Evolutionary conservation across 2,113 vertebrate genomes (phyloP).

Genomic region (Pelodiscus sinensis): DNA sequence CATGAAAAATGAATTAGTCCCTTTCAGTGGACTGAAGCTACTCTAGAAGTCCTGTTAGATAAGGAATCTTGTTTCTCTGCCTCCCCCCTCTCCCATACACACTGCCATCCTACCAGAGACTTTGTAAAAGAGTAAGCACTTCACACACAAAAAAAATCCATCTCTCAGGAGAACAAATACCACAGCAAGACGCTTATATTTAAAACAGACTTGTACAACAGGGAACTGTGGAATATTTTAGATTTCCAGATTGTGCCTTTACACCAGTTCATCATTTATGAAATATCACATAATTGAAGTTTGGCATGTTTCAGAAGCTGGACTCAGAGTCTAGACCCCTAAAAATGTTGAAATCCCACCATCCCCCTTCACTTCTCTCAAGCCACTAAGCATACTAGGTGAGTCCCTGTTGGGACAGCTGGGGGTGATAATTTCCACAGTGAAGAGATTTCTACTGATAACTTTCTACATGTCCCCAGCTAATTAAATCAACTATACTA

Average conservation of each 20-base stretch:
- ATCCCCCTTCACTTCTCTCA: neutral
- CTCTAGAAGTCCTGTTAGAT: neutral
- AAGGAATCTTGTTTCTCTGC: neutral
- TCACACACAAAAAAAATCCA: neutral
- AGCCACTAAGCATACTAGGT: neutral
- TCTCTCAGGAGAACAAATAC: accelerated
- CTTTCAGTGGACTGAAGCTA: neutral
- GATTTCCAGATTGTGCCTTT: neutral
- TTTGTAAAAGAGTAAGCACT: neutral
- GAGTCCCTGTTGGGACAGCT: conserved; percentile 19
- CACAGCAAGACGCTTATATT: neutral
- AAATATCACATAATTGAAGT: neutral
- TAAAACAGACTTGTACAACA: too few species aligned
- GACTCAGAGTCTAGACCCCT: neutral
- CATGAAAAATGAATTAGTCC: conserved; percentile 18
- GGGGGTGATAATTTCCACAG: neutral
- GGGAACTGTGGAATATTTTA: neutral
- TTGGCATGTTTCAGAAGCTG: neutral
- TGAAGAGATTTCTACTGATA: neutral
- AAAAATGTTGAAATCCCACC: neutral
- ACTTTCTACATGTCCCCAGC: conserved; percentile 11
- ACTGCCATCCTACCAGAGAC: neutral
- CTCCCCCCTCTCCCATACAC: neutral
- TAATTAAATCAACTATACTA: conserved; percentile 29
- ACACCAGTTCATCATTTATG: neutral